phyloP scores from a whole-genome alignment of 2,113 vertebrate genomes.

The Lophotis ruficrista region DNA sequence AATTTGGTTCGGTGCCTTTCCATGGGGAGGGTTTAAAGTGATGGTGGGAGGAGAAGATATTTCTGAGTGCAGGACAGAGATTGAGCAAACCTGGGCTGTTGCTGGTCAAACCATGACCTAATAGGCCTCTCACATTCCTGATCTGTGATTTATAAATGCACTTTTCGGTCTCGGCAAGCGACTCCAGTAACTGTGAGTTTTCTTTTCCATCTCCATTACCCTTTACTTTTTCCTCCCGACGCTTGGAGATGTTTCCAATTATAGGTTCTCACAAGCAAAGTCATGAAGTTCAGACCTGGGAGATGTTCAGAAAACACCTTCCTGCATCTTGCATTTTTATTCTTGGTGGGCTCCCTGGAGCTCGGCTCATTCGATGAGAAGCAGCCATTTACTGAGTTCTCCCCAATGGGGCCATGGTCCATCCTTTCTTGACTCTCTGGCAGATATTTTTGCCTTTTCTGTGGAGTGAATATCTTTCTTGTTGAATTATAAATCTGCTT shows the following conservation, averaged over 20 bases:
- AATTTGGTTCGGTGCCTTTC: not conserved
- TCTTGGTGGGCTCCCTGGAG: not conserved
- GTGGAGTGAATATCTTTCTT: not conserved
- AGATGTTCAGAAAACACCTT: constrained; percentile 45
- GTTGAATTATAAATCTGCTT: not conserved
- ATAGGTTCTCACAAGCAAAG: constrained; percentile 33
- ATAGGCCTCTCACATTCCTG: not conserved
- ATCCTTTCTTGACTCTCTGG: not conserved
- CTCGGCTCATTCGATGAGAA: not conserved
- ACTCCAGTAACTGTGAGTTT: constrained; percentile 9
- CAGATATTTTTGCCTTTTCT: not conserved
- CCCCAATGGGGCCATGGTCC: not conserved
- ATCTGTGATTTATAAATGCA: constrained; percentile 25
- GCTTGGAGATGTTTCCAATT: constrained; percentile 31
- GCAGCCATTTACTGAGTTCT: not conserved
- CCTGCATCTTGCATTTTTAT: not conserved
- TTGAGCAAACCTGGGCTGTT: not conserved
- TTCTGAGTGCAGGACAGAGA: not conserved
- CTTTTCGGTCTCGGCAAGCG: not conserved
- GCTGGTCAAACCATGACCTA: too few species aligned
- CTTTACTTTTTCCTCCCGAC: not conserved
- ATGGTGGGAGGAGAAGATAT: not conserved
- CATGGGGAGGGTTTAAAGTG: fast-evolving
- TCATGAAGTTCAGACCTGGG: constrained; percentile 1
- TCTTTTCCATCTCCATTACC: constrained; percentile 28